Evolutionary conservation across 2,888 invertebrate species (phyloP), one percentile per base, ranked within the genome.

Genomic region (Crocallis elinguaria): DNA sequence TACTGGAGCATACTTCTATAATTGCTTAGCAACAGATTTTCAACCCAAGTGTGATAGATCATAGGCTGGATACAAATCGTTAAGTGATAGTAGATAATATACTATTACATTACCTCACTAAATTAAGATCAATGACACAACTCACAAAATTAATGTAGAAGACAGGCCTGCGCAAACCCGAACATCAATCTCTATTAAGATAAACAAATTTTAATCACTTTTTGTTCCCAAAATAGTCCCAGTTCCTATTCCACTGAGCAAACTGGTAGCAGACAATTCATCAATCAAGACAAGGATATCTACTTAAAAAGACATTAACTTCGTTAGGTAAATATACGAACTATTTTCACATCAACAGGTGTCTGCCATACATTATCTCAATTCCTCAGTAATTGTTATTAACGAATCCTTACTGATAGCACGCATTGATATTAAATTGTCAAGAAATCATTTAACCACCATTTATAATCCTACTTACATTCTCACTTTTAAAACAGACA

Each of bases 231-330:
- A 75, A 77, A 75, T 71, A 69, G 62, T 67, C 21, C 35, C 67
- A 67, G 71, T 69, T 79, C 8, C 75, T 81, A 75, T 81, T 67
- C 62, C 57, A 67, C 63, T 57, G 55, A 75, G 82, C 79, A 82
- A 81, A 81, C 74, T 73, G 69, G 63, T 69, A 74, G 75, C 68
- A 61, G 73, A 75, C 75, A 75, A 81, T 82, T 77, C 86, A 90
- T 90, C 88, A 89, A 89, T 89, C 89, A 89, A 82, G 79, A 76
- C 79, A 79, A 76, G 79, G 79, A 83, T 84, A 85, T 81, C 86
- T 87, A 89, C 81, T 90, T 89, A 86, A 86, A 89, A 86, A 74
- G 9, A 77, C 81, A 88, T 89, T 87, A 87, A 76, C 72, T 71
- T 67, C 66, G 75, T 75, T 72, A 76, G 36, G 41, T 36, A 53